Evolutionary conservation across 2,797 vertebrate species (phyloP), one percentile per base, ranked within the genome.

Genomic region (Spinus pinus): DNA sequence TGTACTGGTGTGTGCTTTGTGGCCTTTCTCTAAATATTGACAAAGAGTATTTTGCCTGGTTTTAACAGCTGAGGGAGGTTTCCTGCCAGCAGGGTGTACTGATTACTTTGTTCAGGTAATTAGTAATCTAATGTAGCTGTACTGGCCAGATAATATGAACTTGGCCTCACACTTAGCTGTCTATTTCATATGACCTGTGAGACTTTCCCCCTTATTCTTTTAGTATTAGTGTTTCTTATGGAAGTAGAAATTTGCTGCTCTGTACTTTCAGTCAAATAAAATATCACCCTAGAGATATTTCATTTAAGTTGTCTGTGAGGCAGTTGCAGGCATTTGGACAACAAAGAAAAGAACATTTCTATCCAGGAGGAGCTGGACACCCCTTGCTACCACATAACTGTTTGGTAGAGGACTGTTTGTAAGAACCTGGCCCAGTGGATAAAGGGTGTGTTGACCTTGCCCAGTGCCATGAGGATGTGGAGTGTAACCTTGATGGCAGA

Each of bases 341-440:
- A 24, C 10, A 12, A 30, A 39, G 23, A 14, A 51, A 60, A 67
- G 64, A 6, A 0, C 39, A 58, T 37, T 24, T 77, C 0, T 0
- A 5, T 73, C 27, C 57, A 41, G 56, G 50, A 75, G 35, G 31
- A 77, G 22, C 50, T 72, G 17, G 67, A 64, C 1, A 6, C n/a
- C 35, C 35, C 35, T 35, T 35, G 24, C 31, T 60, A 2, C 69
- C 49, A 41, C 20, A 3, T 7, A 65, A 5, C 66, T 46, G 53
- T 62, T 70, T 77, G 85, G 56, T 37, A 33, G 41, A 56, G 37
- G 12, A 33, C 31, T 80, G 14, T 67, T 57, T 67, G 60, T 60
- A 69, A 35, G 49, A 54, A 69, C n/a, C 57, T 62, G 49, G 8
- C 44, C 39, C 44, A 35, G 35, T 18, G 19, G 31, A 25, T 88